These are phyloP conservation scores for Machimus rusticus DNA, from an alignment of 2,888 invertebrate species.

Conservation along the genomic window DNA sequence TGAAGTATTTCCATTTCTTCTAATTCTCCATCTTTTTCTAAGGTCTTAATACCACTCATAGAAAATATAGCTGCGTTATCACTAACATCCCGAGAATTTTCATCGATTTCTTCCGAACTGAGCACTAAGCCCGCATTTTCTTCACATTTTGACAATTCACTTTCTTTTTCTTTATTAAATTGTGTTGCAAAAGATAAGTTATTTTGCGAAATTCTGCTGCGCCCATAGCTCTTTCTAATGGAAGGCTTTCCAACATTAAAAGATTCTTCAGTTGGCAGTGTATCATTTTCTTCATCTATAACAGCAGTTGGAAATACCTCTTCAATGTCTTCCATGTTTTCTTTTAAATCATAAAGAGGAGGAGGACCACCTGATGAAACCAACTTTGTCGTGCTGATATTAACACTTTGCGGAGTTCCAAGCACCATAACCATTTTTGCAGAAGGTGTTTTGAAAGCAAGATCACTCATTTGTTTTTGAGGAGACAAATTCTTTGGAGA, in stretches of 20 bases:
- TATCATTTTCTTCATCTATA: not conserved
- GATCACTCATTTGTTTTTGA: conserved; percentile 45
- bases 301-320: conserved; percentile 54
- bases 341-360: conserved; percentile 55
- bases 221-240: conserved; percentile 49
- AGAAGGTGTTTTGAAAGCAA: conserved; percentile 57
- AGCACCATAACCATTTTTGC: conserved; percentile 58
- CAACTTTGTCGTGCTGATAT: conserved; percentile 52
- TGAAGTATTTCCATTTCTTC: not conserved
- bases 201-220: conserved; percentile 42
- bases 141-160: conserved; percentile 49
- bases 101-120: not conserved
- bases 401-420: conserved; percentile 55
- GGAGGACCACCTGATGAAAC: conserved; percentile 51
- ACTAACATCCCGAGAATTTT: not conserved
- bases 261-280: conserved; percentile 51
- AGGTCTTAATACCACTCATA: not conserved
- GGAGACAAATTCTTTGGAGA: not conserved
- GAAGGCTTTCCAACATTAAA: conserved; percentile 53
- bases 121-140: not conserved
- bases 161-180: conserved; percentile 43
- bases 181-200: conserved; percentile 46
- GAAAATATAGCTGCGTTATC: not conserved
- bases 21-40: not conserved
- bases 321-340: conserved; percentile 52